These are phyloP conservation scores for Tyria jacobaeae DNA, from an alignment of 2,888 invertebrate species.

Conservation along the genomic window DNA sequence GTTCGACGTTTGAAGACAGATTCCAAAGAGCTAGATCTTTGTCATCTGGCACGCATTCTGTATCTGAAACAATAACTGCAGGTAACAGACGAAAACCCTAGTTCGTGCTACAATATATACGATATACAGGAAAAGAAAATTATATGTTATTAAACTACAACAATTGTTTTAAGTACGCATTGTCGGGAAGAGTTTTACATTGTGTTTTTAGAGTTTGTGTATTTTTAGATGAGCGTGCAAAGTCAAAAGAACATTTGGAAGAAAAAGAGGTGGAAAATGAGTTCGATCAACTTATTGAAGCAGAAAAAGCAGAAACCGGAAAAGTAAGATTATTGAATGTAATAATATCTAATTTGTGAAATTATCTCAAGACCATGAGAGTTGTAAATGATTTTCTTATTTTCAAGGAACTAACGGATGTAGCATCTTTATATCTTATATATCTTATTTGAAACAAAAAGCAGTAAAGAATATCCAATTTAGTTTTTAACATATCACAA, in stretches of 20 bases:
- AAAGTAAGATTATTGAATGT: conserved; percentile 86
- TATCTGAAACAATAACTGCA: conserved; percentile 80
- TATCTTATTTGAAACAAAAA: too few species aligned
- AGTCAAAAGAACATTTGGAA: conserved; percentile 48
- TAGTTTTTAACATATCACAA: too few species aligned
- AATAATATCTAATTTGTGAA: neutral
- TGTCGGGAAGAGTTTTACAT: too few species aligned
- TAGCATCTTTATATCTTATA: too few species aligned
- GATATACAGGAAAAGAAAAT: too few species aligned
- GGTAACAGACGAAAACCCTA: too few species aligned
- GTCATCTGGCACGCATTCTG: conserved; percentile 89
- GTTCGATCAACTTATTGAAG: conserved; percentile 92
- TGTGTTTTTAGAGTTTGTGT: too few species aligned
- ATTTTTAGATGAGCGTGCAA: conserved; percentile 78
- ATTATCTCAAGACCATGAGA: neutral
- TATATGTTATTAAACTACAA: too few species aligned
- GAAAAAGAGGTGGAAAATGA: conserved; percentile 23
- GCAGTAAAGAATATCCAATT: too few species aligned
- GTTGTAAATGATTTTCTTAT: neutral
- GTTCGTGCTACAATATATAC: too few species aligned
- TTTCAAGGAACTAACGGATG: neutral
- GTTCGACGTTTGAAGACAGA: conserved; percentile 89
- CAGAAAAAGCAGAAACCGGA: conserved; percentile 96
- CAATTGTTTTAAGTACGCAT: too few species aligned
- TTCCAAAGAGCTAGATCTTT: conserved; percentile 89